Conservation (phyloP, 2,888 invertebrate genomes). For the Campopleginae sp. region DNA sequence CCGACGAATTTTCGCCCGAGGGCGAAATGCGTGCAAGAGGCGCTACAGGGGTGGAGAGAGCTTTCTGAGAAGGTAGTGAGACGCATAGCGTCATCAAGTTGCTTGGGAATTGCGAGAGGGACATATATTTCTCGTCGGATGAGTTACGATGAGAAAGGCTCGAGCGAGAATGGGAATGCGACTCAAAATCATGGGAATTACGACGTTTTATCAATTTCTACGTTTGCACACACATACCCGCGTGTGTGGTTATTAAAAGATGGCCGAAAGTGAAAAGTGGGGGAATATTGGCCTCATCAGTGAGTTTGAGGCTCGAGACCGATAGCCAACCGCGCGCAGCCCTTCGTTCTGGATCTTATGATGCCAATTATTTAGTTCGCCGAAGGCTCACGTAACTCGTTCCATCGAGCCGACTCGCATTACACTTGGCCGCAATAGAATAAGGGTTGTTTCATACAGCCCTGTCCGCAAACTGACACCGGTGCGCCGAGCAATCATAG, state of each 20-base stretch:
- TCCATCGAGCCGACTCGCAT: conserved; percentile 73
- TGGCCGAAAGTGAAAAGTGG: not conserved
- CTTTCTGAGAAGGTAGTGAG: conserved; percentile 56
- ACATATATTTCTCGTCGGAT: not conserved
- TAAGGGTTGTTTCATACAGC: conserved; percentile 57
- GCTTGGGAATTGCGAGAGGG: conserved; percentile 9
- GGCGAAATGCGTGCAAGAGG: conserved; percentile 27
- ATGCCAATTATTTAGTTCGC: conserved; percentile 81
- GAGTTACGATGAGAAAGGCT: conserved; percentile 4
- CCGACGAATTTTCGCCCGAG: conserved; percentile 56
- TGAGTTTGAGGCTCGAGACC: conserved; percentile 75
- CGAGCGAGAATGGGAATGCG: not conserved
- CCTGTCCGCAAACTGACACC: conserved; percentile 49
- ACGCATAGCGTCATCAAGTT: conserved; percentile 32
- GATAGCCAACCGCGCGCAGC: conserved; percentile 67
- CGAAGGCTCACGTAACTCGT: conserved; percentile 75
- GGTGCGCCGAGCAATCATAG: conserved; percentile 28
- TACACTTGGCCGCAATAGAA: conserved; percentile 67
- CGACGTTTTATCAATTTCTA: not conserved
- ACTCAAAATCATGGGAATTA: not conserved
- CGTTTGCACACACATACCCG: not conserved
- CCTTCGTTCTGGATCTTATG: conserved; percentile 80
- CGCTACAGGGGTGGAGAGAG: conserved; percentile 23
- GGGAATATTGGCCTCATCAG: conserved; percentile 80
- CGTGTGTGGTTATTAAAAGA: conserved; percentile 28